phyloP scores from a whole-genome alignment of 2,888 invertebrate species.

The Cylindroiulus punctatus region DNA sequence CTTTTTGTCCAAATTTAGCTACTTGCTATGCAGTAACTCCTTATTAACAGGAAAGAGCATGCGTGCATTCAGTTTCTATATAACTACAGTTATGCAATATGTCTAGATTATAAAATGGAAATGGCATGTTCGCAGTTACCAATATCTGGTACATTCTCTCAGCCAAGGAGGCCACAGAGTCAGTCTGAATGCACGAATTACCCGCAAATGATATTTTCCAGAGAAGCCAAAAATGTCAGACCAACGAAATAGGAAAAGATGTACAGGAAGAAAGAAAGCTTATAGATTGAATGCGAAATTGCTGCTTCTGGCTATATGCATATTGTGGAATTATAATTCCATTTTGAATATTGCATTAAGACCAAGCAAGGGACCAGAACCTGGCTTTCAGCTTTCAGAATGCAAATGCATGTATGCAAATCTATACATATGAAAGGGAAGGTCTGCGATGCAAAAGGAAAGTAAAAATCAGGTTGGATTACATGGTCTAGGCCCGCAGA shows the following conservation, averaged over 20 bases:
- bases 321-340: background rate
- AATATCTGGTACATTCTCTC: background rate
- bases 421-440: background rate
- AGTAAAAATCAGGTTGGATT: background rate
- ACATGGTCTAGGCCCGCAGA: background rate
- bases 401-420: background rate
- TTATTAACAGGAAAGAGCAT: background rate
- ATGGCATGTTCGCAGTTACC: background rate
- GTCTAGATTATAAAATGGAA: background rate
- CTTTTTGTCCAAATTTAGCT: background rate
- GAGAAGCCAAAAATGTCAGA: background rate
- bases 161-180: background rate
- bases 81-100: background rate
- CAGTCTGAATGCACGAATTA: background rate
- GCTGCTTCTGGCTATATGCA: background rate
- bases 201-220: background rate
- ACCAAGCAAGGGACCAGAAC: background rate
- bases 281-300: background rate
- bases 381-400: constrained; percentile 20
- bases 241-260: background rate
- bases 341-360: constrained; percentile 28
- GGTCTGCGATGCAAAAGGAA: background rate
- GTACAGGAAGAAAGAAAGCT: background rate
- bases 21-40: background rate
- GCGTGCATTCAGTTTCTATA: background rate